Conservation (phyloP, 64 coral and sea anemone genomes). For the Montipora cactus region DNA sequence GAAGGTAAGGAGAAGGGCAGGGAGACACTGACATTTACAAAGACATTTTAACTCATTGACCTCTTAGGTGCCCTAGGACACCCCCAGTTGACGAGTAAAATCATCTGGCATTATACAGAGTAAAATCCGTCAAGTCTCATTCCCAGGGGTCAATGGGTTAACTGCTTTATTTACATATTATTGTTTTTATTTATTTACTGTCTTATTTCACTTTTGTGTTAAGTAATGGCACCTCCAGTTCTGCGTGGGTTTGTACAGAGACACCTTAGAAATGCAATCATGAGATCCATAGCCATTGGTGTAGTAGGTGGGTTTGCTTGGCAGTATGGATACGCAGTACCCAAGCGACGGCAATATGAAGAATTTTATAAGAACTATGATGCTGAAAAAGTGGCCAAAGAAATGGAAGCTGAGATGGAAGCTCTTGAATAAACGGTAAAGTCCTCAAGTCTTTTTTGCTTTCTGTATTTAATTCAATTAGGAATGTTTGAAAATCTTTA, state of each 20-base stretch:
- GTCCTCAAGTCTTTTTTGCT: not conserved
- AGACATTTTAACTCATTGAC: too few species aligned
- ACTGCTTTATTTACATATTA: too few species aligned
- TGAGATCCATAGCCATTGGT: conserved; percentile 68
- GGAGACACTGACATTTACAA: too few species aligned
- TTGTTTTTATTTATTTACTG: too few species aligned
- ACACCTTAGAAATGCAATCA: conserved; percentile 76
- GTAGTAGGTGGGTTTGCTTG: conserved; percentile 71
- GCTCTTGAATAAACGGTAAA: not conserved
- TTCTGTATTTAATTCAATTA: too few species aligned
- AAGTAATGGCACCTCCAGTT: conserved; percentile 79
- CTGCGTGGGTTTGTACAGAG: conserved; percentile 88
- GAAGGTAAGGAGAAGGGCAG: too few species aligned
- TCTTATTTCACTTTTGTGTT: not conserved
- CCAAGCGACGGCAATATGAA: conserved; percentile 81
- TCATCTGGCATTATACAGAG: too few species aligned
- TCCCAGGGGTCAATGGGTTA: too few species aligned
- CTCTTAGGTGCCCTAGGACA: too few species aligned
- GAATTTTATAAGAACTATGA: conserved; percentile 97
- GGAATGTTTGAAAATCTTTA: too few species aligned
- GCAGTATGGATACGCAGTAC: conserved; percentile 85
- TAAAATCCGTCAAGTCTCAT: too few species aligned
- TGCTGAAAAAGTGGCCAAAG: conserved; percentile 91
- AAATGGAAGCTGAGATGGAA: conserved; percentile 66
- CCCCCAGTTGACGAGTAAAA: too few species aligned